phyloP scores from a whole-genome alignment of 2,888 invertebrate species.

The Scelioninae gen. 1 region DNA sequence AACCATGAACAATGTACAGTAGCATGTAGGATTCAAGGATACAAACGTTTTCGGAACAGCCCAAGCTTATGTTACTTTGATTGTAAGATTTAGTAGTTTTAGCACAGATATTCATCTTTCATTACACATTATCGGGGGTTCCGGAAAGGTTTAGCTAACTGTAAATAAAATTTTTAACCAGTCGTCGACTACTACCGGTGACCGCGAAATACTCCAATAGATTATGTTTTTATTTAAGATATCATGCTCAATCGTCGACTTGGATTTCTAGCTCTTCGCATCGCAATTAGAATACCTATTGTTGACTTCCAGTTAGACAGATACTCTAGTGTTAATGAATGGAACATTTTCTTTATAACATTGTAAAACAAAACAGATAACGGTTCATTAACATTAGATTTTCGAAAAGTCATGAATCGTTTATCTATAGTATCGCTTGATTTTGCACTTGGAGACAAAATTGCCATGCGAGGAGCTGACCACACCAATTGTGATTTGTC shows the following conservation, averaged over 20 bases:
- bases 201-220: constrained; percentile 9
- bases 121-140: neutral
- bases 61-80: neutral
- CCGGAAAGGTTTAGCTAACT: constrained; percentile 23
- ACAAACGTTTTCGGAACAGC: constrained; percentile 30
- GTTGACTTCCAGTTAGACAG: too few relatives aligned
- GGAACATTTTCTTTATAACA: too few relatives aligned
- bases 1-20: constrained; percentile 18
- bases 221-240: constrained; percentile 6
- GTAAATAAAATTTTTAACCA: constrained; percentile 26
- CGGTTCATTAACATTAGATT: too few relatives aligned
- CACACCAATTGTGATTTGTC: constrained; percentile 30
- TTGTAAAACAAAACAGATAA: too few relatives aligned
- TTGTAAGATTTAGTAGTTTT: too few relatives aligned
- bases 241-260: constrained; percentile 10
- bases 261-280: constrained; percentile 4
- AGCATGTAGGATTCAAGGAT: neutral
- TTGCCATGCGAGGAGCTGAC: constrained; percentile 25
- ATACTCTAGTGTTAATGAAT: neutral
- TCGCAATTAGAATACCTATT: neutral
- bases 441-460: too few relatives aligned
- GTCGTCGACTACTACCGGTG: constrained; percentile 20
- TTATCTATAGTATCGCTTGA: too few relatives aligned
- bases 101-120: too few relatives aligned
- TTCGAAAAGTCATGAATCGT: too few relatives aligned